A percentile compares a stretch with the other conserved stretches of the same genome.
phyloP scores from a whole-genome alignment of 2,888 invertebrate genomes.

The Biston stratarius region DNA sequence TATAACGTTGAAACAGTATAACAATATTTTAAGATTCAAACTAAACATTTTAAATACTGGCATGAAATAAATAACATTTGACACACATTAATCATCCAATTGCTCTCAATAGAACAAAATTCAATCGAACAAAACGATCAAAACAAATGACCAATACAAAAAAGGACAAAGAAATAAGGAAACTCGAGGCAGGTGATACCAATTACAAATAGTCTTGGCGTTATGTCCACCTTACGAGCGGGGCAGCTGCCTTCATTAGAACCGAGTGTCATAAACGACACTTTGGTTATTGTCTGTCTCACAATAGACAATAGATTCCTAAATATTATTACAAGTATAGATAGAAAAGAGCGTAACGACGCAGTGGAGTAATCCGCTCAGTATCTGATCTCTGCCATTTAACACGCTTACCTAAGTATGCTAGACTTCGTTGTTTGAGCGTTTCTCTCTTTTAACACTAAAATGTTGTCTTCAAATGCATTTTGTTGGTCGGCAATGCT shows the following conservation, averaged over 20 bases:
- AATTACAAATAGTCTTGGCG: conserved; percentile 59
- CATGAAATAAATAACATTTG: conserved; percentile 5
- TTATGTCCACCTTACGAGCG: conserved; percentile 27
- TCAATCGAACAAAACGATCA: conserved; percentile 40
- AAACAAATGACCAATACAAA: conserved; percentile 42
- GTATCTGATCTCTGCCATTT: conserved; percentile 19
- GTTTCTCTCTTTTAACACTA: neutral
- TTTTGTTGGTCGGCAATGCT: neutral
- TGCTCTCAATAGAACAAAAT: conserved; percentile 38
- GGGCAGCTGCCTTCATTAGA: conserved; percentile 71
- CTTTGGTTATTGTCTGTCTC: conserved; percentile 65
- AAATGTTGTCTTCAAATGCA: neutral
- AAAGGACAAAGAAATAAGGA: conserved; percentile 39
- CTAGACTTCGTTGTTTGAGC: neutral
- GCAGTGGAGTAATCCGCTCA: conserved; percentile 12
- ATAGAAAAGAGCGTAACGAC: conserved; percentile 34
- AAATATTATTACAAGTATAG: conserved; percentile 51
- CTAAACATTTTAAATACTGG: neutral
- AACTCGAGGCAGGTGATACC: conserved; percentile 66
- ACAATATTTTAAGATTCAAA: no score
- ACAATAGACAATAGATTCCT: conserved; percentile 60
- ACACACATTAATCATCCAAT: conserved; percentile 46
- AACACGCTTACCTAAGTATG: neutral
- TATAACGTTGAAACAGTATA: neutral
- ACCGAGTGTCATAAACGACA: conserved; percentile 75